Evolutionary conservation across 2,113 vertebrate species (phyloP), one percentile per base, ranked within the genome.

Genomic region (Heliornis fulica): DNA sequence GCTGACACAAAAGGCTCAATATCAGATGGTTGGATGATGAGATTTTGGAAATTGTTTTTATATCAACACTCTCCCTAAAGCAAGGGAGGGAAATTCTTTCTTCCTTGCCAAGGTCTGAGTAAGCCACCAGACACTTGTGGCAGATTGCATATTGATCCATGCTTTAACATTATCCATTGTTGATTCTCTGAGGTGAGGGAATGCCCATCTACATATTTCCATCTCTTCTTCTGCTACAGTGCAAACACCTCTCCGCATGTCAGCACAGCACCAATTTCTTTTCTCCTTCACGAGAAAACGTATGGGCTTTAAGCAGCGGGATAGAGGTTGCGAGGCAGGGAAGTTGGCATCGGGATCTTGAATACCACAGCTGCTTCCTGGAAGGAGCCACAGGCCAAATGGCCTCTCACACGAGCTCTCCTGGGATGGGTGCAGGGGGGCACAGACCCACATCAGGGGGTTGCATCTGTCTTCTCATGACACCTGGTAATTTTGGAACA

Each of bases 21-120:
- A 90, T 86, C 45, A 63, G 21, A 57, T 46, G 50, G 59, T 7
- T 83, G 75, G 45, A 72, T 90, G 66, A 95, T 83, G 72, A 83
- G 53, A 16, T 66, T 96, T 90, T 90, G 87, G 92, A 88, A 92
- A 81, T 64, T 90, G 90, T 89, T 96, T 96, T 93, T 83, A 21
- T 93, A 93, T 68, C 74, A 78, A 65, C 60, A 7, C 34, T 88
- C 83, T 83, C 45, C 54, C 43, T 89, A 57, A 81, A 90, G 89
- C 76, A 83, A 74, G 50, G 50, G 64, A 80, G 54, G 88, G 79
- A 95, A 90, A 80, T 83, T 40, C 61, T 79, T 79, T 38, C 54
- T 89, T 90, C 54, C 40, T 93, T 90, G 75, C 75, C 59, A 83
- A 61, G 38, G 86, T 77, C 88, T 90, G 76, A 70, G 66, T 59